These are phyloP conservation scores for Ruditapes philippinarum DNA, from an alignment of 1,140 invertebrate genomes.

Conservation along the genomic window DNA sequence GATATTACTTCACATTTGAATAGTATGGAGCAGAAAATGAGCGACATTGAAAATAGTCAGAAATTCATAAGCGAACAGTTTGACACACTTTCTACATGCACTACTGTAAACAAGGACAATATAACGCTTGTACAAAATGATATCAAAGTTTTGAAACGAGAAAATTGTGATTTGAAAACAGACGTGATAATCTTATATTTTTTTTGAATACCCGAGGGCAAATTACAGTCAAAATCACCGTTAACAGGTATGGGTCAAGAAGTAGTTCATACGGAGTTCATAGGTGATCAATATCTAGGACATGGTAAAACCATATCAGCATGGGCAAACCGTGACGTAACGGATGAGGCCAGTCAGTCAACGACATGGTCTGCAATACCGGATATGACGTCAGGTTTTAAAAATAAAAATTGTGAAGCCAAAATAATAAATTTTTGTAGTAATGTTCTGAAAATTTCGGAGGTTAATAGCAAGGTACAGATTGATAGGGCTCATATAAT, in stretches of 20 bases:
- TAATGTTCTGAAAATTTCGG: not conserved
- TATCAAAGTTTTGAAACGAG: not conserved
- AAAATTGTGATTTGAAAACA: not conserved
- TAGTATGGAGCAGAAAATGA: not conserved
- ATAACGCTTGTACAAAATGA: not conserved
- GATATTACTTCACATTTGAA: not conserved
- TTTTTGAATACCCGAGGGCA: not conserved
- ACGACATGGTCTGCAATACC: not conserved
- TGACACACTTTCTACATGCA: not conserved
- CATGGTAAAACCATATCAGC: not conserved
- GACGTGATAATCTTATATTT: not conserved
- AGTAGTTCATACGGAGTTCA: not conserved
- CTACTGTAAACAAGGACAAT: not conserved
- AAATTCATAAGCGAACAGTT: slow-evolving; percentile 5
- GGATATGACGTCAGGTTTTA: not conserved
- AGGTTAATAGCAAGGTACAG: not conserved
- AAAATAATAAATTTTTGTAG: not conserved
- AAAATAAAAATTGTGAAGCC: not conserved
- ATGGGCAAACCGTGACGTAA: not conserved
- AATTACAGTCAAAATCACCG: not conserved
- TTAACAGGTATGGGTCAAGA: not conserved
- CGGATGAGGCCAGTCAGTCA: not conserved
- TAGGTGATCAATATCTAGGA: not conserved
- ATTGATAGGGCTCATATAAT: not conserved
- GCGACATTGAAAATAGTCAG: not conserved